Base-by-base conservation (phyloP, 92 coral and sea anemone species). In the Zoanthus solanderi region DNA sequence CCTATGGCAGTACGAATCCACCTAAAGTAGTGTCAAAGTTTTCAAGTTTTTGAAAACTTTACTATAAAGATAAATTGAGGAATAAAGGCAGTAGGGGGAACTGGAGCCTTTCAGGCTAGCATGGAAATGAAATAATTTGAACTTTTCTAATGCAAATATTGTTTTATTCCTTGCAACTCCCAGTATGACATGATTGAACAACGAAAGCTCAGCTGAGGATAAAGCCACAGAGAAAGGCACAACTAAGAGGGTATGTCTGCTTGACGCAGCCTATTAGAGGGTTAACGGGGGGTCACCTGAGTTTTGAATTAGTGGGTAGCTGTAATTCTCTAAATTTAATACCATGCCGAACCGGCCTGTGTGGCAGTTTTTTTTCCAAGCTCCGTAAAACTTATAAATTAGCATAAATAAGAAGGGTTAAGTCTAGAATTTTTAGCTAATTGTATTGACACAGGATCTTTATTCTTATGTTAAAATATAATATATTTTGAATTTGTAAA, bases 121-220 rank as follows among this genome's bases (percentile, higher is more conserved):
- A 29, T 29, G 61, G 63, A 81, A 81, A 81, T 81, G 45, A 81
- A 18, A 44, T n/a, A 7, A 65, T 65, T 10, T 28, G 17, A 30
- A 14, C 85, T 80, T 76, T 79, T 80, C 60, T 63, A 45, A 80
- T 80, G 85, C 75, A 80, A 29, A 80, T 65, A 28, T 29, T 1
- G 11, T n/a, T 65, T 66, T 46, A 12, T 80, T 60, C 75, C 28
- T 13, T 53, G 67, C 8, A 66, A 45, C 85, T 29, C 75, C 58
- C 46, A 30, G 60, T 23, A 32, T 29, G 23, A 81, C 42, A 47
- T 47, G n/a, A 47, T 2, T 63, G 28, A 45, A 45, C 75, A 58
- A 45, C 44, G 75, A 17, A 47, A 66, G 11, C 17, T 37, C 31
- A 67, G n/a, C 18, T 66, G 13, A 80, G 44, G 10, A 42, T 61